A percentile compares a stretch with the other conserved stretches of the same genome.
phyloP scores from a whole-genome alignment of 1,140 invertebrate species.

The Lepidurus apus region DNA sequence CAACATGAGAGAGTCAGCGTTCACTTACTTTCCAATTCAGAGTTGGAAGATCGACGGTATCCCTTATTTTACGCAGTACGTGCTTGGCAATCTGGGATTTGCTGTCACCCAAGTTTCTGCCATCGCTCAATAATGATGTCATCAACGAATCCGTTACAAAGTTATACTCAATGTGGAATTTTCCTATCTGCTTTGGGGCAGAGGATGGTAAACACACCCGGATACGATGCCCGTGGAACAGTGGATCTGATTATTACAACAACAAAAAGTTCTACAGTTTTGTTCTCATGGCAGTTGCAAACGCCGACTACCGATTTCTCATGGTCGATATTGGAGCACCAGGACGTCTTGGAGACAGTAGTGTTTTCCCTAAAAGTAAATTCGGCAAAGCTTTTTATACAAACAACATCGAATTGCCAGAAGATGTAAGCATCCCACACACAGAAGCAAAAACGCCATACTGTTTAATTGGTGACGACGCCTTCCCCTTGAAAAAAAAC shows the following conservation, averaged over 20 bases:
- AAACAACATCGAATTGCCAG: not conserved
- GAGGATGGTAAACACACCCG: conserved; percentile 39
- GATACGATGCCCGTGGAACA: conserved; percentile 31
- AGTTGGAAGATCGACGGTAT: conserved; percentile 25
- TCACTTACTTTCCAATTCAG: conserved; percentile 28
- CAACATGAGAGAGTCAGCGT: conserved; percentile 29
- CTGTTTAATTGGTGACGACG: conserved; percentile 11
- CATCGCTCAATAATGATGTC: conserved; percentile 33
- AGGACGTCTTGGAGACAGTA: conserved; percentile 24
- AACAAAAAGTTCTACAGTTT: conserved; percentile 37
- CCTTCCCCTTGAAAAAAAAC: conserved; percentile 24
- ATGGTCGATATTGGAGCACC: conserved; percentile 36
- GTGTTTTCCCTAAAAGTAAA: not conserved
- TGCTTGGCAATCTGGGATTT: conserved; percentile 18
- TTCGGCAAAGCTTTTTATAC: not conserved
- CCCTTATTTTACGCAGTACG: conserved; percentile 16
- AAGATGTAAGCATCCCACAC: not conserved
- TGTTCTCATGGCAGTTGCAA: conserved; percentile 34
- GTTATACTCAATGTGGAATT: conserved; percentile 38
- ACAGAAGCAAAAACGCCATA: not conserved
- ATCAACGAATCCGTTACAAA: conserved; percentile 37
- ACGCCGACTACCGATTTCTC: conserved; percentile 38
- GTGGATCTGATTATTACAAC: conserved; percentile 36
- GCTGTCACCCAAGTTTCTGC: conserved; percentile 37
- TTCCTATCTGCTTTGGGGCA: conserved; percentile 39